Base-by-base conservation (phyloP, 1,140 invertebrate genomes). In the Penaeus indicus region DNA sequence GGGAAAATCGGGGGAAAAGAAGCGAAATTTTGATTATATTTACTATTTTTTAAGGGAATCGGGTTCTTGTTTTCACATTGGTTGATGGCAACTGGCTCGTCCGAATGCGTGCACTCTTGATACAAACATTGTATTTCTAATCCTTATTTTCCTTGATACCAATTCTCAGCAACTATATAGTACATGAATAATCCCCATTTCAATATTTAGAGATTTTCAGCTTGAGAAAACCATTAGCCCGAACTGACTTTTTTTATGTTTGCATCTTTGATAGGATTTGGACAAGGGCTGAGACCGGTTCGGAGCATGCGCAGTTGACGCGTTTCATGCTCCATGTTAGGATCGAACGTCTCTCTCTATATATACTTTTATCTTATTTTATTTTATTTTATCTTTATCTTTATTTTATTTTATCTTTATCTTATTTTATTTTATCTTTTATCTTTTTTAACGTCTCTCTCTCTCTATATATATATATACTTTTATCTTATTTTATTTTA, bases 31-130 rank as follows among this genome's bases (percentile, higher is more conserved):
- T 54, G 62, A 60, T 25, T 32, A 81, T 69, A 60, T 67, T 27
- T 69, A 75, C 81, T 78, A 86, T 67, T 69, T 42, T 64, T 80
- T 19, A 42, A 42, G 62, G 27, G 78, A 63, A 47, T 42, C 22
- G 47, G 27, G 38, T 42, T 80, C 21, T 32, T 80, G 22, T 27
- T 78, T 80, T 85, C 84, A 78, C 84, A 85, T 79, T 80, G 85
- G 63, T 61, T 81, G 82, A 86, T 86, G 85, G 85, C 85, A 86
- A 69, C 85, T 86, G 27, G n/a, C 18, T 32, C 32, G 61, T 79
- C 77, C 77, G 78, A 81, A 25, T 86, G 38, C 16, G 21, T 81
- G 21, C 25, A 42, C 21, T 61, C 62, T 32, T 64, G 60, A 32
- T 32, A 47, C 27, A 61, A 84, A 72, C 54, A 69, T 27, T 25